Base-by-base conservation (phyloP, 2,797 vertebrate species). In the Danio jaintianensis region DNA sequence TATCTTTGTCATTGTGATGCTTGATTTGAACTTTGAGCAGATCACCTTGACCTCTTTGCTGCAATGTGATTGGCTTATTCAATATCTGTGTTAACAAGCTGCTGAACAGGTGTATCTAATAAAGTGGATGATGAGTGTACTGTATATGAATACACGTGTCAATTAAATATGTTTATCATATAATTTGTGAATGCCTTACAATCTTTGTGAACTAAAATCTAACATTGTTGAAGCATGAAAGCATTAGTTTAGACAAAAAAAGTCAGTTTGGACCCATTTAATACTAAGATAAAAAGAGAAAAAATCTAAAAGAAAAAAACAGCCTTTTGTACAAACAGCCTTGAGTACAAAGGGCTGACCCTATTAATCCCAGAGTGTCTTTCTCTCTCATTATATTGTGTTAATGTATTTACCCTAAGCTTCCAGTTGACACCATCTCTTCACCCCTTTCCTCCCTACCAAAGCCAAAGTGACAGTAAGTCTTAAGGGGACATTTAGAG, bases 401-500 rank as follows among this genome's bases (percentile, higher is more conserved):
- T 94, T 94, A 94, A 93, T 92, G 89, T 87, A 89, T 91, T 93
- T 93, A 92, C 87, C 91, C 92, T 93, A 92, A 90, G 90, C 88
- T 81, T 79, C 86, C 86, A 86, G 89, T 90, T 92, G 89, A 92
- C 93, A 93, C 88, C 86, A 87, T 89, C 20, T 79, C 75, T 62
- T 85, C 77, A 83, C 84, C 82, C 86, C 47, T 85, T 82, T 83
- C 76, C 83, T 80, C 82, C 85, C 75, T 87, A 85, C 88, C 87
- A 92, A 91, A 94, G 86, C 91, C 81, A 88, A 93, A 92, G 91
- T 93, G 94, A 93, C 93, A 94, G 89, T 84, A 82, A 85, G 86
- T 90, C 94, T 84, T 77, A 87, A 79, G 93, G 93, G 90, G 59
- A 90, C 88, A 87, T 90, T 90, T 86, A 84, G 78, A 90, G 91